phyloP scores from a whole-genome alignment of 2,113 vertebrate species.

The Esox niger region DNA sequence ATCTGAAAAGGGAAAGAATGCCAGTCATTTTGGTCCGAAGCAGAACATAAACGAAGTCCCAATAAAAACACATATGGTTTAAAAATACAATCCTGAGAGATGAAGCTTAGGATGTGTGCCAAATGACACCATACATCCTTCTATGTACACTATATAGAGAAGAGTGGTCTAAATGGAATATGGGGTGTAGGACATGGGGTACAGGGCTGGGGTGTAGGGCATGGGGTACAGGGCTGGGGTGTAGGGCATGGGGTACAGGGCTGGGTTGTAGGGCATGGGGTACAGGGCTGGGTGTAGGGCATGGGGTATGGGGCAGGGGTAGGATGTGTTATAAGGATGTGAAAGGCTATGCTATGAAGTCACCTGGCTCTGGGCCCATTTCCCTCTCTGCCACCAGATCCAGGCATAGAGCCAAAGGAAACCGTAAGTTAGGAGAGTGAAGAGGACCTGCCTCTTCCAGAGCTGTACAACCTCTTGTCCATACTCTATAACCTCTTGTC shows the following conservation, averaged over 20 bases:
- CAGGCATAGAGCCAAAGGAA: constrained; percentile 76
- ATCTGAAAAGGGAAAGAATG: constrained; percentile 29
- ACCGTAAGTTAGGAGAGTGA: constrained; percentile 63
- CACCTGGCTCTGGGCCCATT: constrained; percentile 77
- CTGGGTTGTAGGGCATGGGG: background rate
- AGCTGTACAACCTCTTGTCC: background rate
- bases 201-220: background rate
- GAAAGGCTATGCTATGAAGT: constrained; percentile 72
- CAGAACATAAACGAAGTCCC: constrained; percentile 55
- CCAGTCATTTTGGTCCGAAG: constrained; percentile 32
- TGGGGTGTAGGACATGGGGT: background rate
- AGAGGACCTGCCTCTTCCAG: constrained; percentile 38
- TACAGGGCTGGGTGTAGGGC: background rate
- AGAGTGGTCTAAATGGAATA: too few species aligned
- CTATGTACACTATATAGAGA: too few species aligned
- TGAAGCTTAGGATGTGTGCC: background rate
- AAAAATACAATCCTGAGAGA: constrained; percentile 58
- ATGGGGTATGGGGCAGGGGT: background rate
- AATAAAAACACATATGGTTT: constrained; percentile 72
- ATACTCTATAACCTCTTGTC: too few species aligned
- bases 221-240: background rate
- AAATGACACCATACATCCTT: too few species aligned
- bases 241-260: background rate
- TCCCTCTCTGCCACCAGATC: constrained; percentile 78
- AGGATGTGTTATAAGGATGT: constrained; percentile 21